phyloP scores from a whole-genome alignment of 2,888 invertebrate genomes.

The Oxytorus armatus region DNA sequence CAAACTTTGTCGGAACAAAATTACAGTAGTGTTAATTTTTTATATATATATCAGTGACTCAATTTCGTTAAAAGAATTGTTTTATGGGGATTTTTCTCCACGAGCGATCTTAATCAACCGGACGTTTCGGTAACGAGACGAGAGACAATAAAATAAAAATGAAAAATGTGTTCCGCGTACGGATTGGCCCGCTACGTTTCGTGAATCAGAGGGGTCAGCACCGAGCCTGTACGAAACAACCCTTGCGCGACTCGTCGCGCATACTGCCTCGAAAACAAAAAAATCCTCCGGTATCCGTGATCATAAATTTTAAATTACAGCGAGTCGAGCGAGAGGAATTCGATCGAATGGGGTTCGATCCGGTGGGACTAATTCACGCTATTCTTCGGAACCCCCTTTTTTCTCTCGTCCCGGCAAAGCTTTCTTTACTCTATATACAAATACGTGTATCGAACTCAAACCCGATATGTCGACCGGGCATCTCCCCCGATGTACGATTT shows the following conservation, averaged over 20 bases:
- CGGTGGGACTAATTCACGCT: slow-evolving; percentile 78
- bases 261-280: slow-evolving; percentile 32
- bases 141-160: slow-evolving; percentile 16
- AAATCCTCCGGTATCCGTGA: slow-evolving; percentile 53
- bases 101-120: slow-evolving; percentile 6
- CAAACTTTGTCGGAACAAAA: too few relatives aligned
- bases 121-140: background rate
- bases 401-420: slow-evolving; percentile 41
- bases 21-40: too few relatives aligned
- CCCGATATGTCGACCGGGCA: slow-evolving; percentile 18
- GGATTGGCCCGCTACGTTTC: slow-evolving; percentile 27
- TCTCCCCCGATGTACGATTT: slow-evolving; percentile 32
- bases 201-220: slow-evolving; percentile 28
- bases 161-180: slow-evolving; percentile 45
- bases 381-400: slow-evolving; percentile 74
- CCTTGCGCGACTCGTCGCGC: slow-evolving; percentile 48
- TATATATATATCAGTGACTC: too few relatives aligned
- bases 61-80: too few relatives aligned
- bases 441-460: slow-evolving; percentile 47
- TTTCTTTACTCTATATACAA: slow-evolving; percentile 17
- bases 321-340: slow-evolving; percentile 69
- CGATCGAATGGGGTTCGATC: slow-evolving; percentile 75
- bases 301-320: slow-evolving; percentile 79
- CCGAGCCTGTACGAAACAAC: slow-evolving; percentile 47
- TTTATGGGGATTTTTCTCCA: too few relatives aligned